Conservation (phyloP, 2,888 invertebrate genomes). For the Sepioteuthis lessoniana region DNA sequence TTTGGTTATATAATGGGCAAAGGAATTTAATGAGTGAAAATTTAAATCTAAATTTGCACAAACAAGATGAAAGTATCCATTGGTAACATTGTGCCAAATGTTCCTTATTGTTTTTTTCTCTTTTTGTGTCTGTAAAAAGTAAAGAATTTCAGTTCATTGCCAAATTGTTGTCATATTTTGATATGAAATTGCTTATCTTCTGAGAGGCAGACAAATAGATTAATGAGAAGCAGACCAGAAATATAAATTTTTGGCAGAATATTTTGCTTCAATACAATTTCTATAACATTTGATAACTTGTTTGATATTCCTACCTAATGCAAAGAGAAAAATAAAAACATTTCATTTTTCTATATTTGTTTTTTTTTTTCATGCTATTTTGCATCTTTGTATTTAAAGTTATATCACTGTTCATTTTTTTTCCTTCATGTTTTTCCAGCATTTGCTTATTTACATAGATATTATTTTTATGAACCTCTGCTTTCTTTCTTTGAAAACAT, state of each 20-base stretch:
- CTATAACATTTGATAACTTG: background rate
- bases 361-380: background rate
- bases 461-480: too few species aligned
- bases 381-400: too few species aligned
- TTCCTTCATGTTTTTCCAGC: too few species aligned
- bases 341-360: background rate
- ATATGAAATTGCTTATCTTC: background rate
- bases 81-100: too few species aligned
- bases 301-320: background rate
- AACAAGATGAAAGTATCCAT: too few species aligned
- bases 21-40: too few species aligned
- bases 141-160: background rate
- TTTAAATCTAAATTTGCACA: too few species aligned
- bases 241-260: background rate
- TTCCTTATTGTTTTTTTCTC: background rate
- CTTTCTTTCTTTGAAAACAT: too few species aligned
- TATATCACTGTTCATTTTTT: too few species aligned
- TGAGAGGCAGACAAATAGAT: background rate
- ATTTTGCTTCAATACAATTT: background rate
- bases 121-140: background rate
- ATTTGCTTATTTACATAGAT: too few species aligned
- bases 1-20: too few species aligned
- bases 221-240: background rate
- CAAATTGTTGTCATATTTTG: background rate
- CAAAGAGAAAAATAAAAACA: background rate